These are phyloP conservation scores for Sphenodon punctatus DNA, from an alignment of 2,797 vertebrate genomes.

Conservation along the genomic window DNA sequence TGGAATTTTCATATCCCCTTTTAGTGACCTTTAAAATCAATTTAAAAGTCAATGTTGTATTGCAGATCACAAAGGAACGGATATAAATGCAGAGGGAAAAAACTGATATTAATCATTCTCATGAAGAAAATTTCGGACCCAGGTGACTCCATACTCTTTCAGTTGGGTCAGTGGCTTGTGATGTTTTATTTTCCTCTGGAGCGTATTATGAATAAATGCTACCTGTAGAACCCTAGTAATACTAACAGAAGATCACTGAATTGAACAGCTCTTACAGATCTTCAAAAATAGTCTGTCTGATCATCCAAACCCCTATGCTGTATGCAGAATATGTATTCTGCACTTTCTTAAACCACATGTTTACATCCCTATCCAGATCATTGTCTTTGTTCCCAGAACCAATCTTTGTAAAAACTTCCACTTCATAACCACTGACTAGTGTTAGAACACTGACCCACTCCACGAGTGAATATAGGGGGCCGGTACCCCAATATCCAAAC, in stretches of 20 bases:
- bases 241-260: accelerated
- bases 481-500: too few species aligned
- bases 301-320: neutral
- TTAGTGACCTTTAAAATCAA: too few species aligned
- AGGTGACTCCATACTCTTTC: neutral
- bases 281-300: neutral
- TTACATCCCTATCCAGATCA: neutral
- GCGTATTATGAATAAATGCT: neutral
- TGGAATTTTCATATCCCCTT: too few species aligned
- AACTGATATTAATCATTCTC: neutral
- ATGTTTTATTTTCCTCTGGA: neutral
- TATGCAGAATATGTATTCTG: neutral
- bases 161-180: neutral
- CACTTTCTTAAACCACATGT: neutral
- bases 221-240: neutral
- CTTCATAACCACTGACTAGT: slow-evolving; percentile 7
- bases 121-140: neutral
- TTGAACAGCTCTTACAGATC: neutral
- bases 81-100: neutral
- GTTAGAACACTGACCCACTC: too few species aligned
- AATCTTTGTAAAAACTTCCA: neutral
- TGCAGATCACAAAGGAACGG: neutral
- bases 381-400: neutral
- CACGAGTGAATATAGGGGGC: too few species aligned
- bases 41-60: neutral